Percentiles rank a stretch among this genome's conserved stretches.
phyloP scores from a whole-genome alignment of 2,888 invertebrate species.

The Himalopsyche japonica region DNA sequence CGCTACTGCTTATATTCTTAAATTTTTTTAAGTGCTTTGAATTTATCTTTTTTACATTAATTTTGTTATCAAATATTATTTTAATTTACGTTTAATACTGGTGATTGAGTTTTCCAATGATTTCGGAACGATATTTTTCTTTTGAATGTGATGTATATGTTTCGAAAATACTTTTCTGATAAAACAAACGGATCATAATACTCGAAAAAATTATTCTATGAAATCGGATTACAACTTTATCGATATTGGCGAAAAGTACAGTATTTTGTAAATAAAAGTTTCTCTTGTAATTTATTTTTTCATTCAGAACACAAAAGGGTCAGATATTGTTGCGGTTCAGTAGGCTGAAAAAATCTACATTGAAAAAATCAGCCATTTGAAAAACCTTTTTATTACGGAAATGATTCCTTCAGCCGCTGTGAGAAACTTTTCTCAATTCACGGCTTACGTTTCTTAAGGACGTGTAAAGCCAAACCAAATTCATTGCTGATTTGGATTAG shows the following conservation, averaged over 20 bases:
- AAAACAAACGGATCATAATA: no score
- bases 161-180: no score
- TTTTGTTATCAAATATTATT: no score
- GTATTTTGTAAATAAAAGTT: neutral
- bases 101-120: no score
- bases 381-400: neutral
- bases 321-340: constrained; percentile 1
- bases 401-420: neutral
- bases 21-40: no score
- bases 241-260: neutral
- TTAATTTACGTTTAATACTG: no score
- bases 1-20: no score
- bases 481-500: neutral
- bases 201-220: neutral
- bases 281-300: neutral
- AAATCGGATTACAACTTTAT: neutral
- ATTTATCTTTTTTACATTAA: no score
- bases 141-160: no score
- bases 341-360: neutral
- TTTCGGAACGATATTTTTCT: no score
- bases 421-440: neutral
- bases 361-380: neutral
- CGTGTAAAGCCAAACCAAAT: neutral
- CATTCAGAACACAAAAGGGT: neutral
- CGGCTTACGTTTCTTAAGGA: neutral